These are phyloP conservation scores for Callionymus lyra DNA, from an alignment of 2,113 vertebrate genomes.

Conservation along the genomic window DNA sequence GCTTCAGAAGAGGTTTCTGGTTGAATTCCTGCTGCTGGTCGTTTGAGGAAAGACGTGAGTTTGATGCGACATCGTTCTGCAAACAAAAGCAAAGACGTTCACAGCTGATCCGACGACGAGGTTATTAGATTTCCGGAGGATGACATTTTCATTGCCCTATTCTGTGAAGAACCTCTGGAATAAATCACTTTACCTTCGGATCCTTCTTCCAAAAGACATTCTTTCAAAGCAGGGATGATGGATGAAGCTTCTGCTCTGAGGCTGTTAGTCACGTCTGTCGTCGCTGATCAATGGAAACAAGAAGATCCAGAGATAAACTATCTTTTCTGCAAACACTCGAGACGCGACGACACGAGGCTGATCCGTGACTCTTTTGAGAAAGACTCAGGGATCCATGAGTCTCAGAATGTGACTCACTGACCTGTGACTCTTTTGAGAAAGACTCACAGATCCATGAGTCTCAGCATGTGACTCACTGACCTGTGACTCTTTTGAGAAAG, in stretches of 20 bases:
- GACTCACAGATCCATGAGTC: too few species aligned
- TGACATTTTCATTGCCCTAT: constrained; percentile 55
- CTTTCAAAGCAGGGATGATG: too few species aligned
- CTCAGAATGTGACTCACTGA: too few species aligned
- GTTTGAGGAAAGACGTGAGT: constrained; percentile 66
- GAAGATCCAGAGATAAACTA: too few species aligned
- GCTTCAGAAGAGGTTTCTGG: constrained; percentile 66
- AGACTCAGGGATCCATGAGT: too few species aligned
- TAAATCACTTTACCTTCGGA: constrained; percentile 44
- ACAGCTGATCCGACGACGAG: constrained; percentile 31
- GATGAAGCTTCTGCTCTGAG: not conserved
- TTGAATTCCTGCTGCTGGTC: constrained; percentile 64
- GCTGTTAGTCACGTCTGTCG: constrained; percentile 1
- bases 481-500: too few species aligned
- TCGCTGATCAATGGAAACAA: too few species aligned
- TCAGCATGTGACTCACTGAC: too few species aligned
- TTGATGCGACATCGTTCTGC: constrained; percentile 63
- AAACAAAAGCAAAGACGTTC: constrained; percentile 39
- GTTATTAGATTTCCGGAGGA: constrained; percentile 48
- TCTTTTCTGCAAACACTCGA: too few species aligned
- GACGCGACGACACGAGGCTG: too few species aligned
- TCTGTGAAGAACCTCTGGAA: constrained; percentile 33
- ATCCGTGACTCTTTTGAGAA: too few species aligned
- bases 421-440: too few species aligned
- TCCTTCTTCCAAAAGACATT: constrained; percentile 5